phyloP scores from a whole-genome alignment of 2,888 invertebrate genomes.

The Diabrotica balteata region DNA sequence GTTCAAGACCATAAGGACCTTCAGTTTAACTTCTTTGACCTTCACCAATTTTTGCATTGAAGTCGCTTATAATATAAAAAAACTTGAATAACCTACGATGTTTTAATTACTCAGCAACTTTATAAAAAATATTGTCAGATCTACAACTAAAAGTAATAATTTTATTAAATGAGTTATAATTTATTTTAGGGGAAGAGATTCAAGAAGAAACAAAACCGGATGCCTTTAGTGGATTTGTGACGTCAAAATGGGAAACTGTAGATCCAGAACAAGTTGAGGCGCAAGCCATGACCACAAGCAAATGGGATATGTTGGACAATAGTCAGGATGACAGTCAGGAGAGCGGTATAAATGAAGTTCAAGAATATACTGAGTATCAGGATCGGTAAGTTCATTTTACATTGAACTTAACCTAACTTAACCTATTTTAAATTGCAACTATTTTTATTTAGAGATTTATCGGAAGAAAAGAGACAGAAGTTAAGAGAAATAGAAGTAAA shows the following conservation, averaged over 20 bases:
- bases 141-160: too few species aligned
- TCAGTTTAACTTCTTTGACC: too few species aligned
- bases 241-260: conserved; percentile 96
- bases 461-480: conserved; percentile 75
- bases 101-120: too few species aligned
- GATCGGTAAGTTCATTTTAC: conserved; percentile 51
- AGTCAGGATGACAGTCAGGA: conserved; percentile 58
- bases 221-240: conserved; percentile 77
- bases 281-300: conserved; percentile 85
- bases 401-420: conserved; percentile 2
- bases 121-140: too few species aligned
- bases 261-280: conserved; percentile 85
- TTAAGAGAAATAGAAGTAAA: conserved; percentile 94
- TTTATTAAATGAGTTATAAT: neutral
- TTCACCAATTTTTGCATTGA: too few species aligned
- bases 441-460: conserved; percentile 62
- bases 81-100: too few species aligned
- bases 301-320: conserved; percentile 82
- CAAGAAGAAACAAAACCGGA: conserved; percentile 45
- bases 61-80: too few species aligned
- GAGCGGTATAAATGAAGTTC: conserved; percentile 54
- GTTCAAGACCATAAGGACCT: too few species aligned
- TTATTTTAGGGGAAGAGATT: conserved; percentile 50
- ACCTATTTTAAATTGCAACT: neutral
- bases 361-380: conserved; percentile 57